Conservation (phyloP, 35 echinoderm and acorn worm genomes). For the Strongylocentrotus purpuratus region DNA sequence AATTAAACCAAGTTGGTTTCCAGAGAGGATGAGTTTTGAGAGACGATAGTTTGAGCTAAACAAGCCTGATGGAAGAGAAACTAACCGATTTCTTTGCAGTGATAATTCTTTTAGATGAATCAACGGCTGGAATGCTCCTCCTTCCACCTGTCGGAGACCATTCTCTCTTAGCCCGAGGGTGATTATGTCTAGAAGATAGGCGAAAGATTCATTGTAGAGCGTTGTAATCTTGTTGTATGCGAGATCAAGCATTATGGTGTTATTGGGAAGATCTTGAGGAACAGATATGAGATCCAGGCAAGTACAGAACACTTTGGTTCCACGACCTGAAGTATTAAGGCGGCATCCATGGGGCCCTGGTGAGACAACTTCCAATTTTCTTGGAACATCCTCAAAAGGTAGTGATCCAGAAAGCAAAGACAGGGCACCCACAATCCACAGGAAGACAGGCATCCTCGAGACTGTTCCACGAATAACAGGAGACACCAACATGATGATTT, state of each 20-base stretch:
- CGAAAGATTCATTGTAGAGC: neutral
- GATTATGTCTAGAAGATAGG: neutral
- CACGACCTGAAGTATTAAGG: neutral
- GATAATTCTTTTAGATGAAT: neutral
- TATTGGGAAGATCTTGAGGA: neutral
- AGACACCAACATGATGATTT: no score
- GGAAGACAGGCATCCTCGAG: no score
- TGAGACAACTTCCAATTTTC: no score
- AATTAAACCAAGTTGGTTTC: no score
- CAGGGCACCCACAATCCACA: no score
- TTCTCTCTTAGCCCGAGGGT: neutral
- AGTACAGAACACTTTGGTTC: neutral
- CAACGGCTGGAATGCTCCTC: neutral
- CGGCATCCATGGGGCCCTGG: no score
- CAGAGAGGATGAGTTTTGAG: no score
- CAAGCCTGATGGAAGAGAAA: neutral
- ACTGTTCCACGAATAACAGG: no score
- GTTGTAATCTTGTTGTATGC: neutral
- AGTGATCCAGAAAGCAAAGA: no score
- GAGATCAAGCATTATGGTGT: neutral
- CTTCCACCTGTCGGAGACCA: neutral
- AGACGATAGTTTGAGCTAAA: no score
- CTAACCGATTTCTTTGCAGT: neutral
- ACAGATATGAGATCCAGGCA: neutral
- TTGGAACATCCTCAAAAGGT: no score